Evolutionary conservation across 2,888 invertebrate species (phyloP), one percentile per base, ranked within the genome.

Genomic region (Altica lythri): DNA sequence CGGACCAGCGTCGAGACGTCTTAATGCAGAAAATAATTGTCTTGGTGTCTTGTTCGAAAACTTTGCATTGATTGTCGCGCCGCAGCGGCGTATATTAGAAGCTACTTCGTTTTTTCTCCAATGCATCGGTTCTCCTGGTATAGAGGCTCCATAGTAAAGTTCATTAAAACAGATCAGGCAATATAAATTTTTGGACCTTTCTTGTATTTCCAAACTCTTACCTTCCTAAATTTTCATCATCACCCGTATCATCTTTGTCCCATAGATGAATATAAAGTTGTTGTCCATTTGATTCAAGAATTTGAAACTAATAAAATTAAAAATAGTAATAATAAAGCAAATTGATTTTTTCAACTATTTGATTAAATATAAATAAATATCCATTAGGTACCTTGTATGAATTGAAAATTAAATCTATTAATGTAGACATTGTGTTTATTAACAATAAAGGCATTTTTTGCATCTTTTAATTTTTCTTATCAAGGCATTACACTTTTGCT

Each of bases 161-260:
- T 4, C 2, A 1, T n/a, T 16, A 2, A 6, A 6, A 9, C 35
- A 17, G n/a, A n/a, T 35, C 2, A 1, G 9, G 9, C 14, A 5
- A 12, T 16, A 16, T 3, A 48, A 38, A 48, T 29, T 38, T 48
- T 18, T 48, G 29, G 19, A 48, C 16, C 14, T 38, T 18, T 6
- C 8, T 12, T 30, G 8, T 14, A n/a, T 34, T 2, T 25, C 2
- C 19, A 4, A 14, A 46, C 4, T 59, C 85, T 81, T 83, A 91
- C 90, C 90, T 90, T 79, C 95, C 95, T 67, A 95, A 83, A 69
- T 84, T 84, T 79, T 95, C 95, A 79, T 95, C 93, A 65, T 84
- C 83, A 75, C 87, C 85, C 69, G 86, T 84, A 67, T 92, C 90
- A 77, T 95, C 95, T 77, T 88, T 86, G 83, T 95, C 95, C 81